phyloP scores from a whole-genome alignment of 1,140 invertebrate species.

The Rhopalosiphum padi region DNA sequence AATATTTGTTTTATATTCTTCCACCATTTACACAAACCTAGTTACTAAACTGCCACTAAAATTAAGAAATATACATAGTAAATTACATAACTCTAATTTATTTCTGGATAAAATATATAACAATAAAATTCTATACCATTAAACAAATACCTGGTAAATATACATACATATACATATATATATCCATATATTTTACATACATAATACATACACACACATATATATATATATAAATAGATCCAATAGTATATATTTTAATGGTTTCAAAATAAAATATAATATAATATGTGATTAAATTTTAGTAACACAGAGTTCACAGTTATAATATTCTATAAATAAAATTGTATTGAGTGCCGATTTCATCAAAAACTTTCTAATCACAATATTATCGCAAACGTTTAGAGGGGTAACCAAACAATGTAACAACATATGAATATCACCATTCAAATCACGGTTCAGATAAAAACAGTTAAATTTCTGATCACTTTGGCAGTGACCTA shows the following conservation, averaged over 20 bases:
- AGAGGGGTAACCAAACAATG: background rate
- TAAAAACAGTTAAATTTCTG: background rate
- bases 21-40: slow-evolving; percentile 57
- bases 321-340: slow-evolving; percentile 44
- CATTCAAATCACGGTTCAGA: background rate
- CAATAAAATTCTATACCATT: slow-evolving; percentile 41
- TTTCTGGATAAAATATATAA: slow-evolving; percentile 44
- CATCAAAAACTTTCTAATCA: background rate
- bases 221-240: background rate
- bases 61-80: slow-evolving; percentile 53
- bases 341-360: background rate
- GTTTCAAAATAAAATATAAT: slow-evolving; percentile 39
- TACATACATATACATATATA: background rate
- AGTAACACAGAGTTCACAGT: slow-evolving; percentile 46
- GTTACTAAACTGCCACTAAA: slow-evolving; percentile 47
- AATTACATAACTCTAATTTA: slow-evolving; percentile 44
- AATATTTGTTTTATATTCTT: slow-evolving; percentile 48
- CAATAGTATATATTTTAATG: slow-evolving; percentile 7
- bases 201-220: background rate
- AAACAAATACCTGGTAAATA: slow-evolving; percentile 29
- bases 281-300: slow-evolving; percentile 34
- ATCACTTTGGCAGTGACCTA: background rate
- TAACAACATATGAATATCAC: background rate
- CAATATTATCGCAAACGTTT: background rate
- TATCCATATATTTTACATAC: background rate